Conservation (phyloP, 2,888 invertebrate genomes). For the Saturnia pavonia region DNA sequence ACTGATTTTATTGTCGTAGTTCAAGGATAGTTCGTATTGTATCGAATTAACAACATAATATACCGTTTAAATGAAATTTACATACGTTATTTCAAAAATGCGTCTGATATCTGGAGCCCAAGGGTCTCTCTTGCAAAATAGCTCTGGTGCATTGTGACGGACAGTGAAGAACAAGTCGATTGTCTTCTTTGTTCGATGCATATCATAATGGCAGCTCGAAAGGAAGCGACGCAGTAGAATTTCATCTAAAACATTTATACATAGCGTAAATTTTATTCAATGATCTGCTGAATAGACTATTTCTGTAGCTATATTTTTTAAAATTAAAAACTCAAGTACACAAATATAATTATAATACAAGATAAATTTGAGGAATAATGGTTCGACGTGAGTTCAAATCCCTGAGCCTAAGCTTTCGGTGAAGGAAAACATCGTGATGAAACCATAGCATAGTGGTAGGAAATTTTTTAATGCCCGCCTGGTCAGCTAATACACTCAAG, state of each 20-base stretch:
- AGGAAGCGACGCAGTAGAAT: conserved; percentile 80
- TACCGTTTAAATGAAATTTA: conserved; percentile 22
- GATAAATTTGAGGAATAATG: too few species aligned
- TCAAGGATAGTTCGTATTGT: too few species aligned
- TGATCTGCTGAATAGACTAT: not conserved
- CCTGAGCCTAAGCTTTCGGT: too few species aligned
- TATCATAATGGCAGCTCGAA: conserved; percentile 76
- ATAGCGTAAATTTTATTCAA: not conserved
- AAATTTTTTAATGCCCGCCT: too few species aligned
- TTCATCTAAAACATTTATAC: conserved; percentile 69
- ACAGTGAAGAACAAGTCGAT: conserved; percentile 83
- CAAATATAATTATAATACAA: too few species aligned
- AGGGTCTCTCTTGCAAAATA: conserved; percentile 83
- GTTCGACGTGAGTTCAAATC: too few species aligned
- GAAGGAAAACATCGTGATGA: too few species aligned
- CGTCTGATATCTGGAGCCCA: conserved; percentile 74
- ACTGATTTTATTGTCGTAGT: too few species aligned
- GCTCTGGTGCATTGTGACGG: conserved; percentile 81
- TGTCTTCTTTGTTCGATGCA: conserved; percentile 81
- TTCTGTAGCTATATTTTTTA: too few species aligned
- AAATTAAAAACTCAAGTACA: too few species aligned
- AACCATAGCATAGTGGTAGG: too few species aligned
- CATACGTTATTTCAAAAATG: conserved; percentile 81
- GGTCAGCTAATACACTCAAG: too few species aligned
- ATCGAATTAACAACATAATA: not conserved